Base-by-base conservation (phyloP, 2,797 vertebrate genomes). In the Cuniculus paca region DNA sequence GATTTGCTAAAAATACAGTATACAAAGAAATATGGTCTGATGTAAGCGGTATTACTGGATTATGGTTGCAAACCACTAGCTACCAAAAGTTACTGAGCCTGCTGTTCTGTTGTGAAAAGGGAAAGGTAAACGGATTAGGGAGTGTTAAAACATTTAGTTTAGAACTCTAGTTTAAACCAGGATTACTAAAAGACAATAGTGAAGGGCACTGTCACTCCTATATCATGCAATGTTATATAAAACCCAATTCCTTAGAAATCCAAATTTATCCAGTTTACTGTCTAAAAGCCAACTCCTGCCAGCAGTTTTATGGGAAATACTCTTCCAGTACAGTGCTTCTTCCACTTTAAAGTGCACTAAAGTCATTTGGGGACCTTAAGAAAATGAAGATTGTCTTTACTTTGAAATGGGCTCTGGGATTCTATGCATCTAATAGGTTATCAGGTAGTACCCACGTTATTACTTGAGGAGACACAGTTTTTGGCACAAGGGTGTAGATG, bases 1-100 rank as follows among this genome's bases (percentile, higher is more conserved):
- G 72, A 19, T 82, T 78, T 86, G 13, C 19, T 45, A 39, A 13
- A 87, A 50, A 54, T 31, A 68, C 26, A 79, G 19, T 60, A 68
- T 42, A 58, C 24, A 89, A 92, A 72, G 48, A 96, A 54, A 90
- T 56, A 70, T 0, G 82, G 9, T 39, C 3, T n/a, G 80, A 85
- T 39, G 12, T 52, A 79, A 90, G 13, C 28, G 78, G 16, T 26
- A 14, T 50, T 36, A 28, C 20, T 56, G 70, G 65, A 54, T 94
- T 87, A 68, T 39, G 89, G 19, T 45, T 87, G 61, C 63, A 61
- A 48, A 39, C 11, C 42, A 5, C 52, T 89, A 28, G 14, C 31
- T 48, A 52, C 20, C 58, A 34, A n/a, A 90, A 24, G 6, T 52
- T 77, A 10, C 24, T 84, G 17, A 84, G 10, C 7, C 31, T 80